Base-by-base conservation (phyloP, 2,113 vertebrate genomes). In the Cebus imitator region DNA sequence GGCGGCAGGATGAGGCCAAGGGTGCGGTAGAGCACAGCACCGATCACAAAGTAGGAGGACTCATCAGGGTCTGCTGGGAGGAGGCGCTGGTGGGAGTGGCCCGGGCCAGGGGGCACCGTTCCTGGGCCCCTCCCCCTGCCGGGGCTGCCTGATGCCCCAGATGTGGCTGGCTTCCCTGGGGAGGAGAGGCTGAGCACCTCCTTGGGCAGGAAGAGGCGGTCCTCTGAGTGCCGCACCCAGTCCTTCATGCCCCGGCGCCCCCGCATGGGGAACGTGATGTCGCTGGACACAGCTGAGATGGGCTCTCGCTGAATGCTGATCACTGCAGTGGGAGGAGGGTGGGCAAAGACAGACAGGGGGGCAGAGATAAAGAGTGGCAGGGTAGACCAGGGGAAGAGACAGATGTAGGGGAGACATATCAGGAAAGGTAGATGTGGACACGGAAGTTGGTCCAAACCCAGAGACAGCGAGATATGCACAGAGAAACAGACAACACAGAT, bases 231-330 rank as follows among this genome's bases (percentile, higher is more conserved):
- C 87, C 99, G 99, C 17, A 99, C 99, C 99, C 99, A 99, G 98
- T 99, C 99, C 98, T 99, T 99, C 99, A 99, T 99, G 80, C 99
- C 99, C 98, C 99, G 98, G 27, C 99, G 99, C 18, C 99, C 99
- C 96, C 99, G 99, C 99, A 99, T 99, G 82, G 99, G 99, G 97
- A 99, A 99, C 94, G 99, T 99, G 98, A 99, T 99, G 98, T 99
- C 99, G 1, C 99, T 99, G 98, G 99, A 99, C 98, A 99, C 99
- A 0, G 99, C 99, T 0, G 99, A 99, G 84, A 99, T 99, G 0
- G 99, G 99, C 96, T 99, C 99, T 80, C 99, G 98, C 98, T 99
- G 99, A 98, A 99, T 99, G 96, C 99, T 99, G 98, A 99, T 99
- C 98, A 99, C 99, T 99, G 98, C 3, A 40, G 21, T 4, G 87